A percentile compares a stretch with the other conserved stretches of the same genome.
These are phyloP conservation scores for Gouania willdenowi DNA, from an alignment of 2,797 vertebrate genomes.

Conservation along the genomic window DNA sequence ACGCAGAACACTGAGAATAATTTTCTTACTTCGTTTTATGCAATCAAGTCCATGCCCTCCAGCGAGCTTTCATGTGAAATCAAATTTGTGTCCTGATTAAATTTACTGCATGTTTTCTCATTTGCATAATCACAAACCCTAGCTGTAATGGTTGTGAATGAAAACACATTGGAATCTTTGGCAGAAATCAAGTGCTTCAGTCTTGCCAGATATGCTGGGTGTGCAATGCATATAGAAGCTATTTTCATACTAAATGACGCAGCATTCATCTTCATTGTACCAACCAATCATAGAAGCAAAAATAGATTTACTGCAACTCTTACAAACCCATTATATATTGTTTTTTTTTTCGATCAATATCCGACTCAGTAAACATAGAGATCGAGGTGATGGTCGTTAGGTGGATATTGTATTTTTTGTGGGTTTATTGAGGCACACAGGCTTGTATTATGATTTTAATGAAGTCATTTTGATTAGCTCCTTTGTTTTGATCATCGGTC, in stretches of 20 bases:
- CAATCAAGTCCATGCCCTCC: conserved; percentile 42
- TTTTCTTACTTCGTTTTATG: conserved; percentile 50
- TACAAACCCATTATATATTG: conserved; percentile 57
- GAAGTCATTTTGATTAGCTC: too few relatives aligned
- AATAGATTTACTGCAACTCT: conserved; percentile 60
- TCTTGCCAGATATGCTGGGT: conserved; percentile 18
- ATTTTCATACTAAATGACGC: conserved; percentile 50
- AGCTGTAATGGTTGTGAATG: conserved; percentile 66
- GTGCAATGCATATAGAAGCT: conserved; percentile 29
- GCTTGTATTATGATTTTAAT: conserved; percentile 32
- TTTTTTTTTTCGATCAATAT: conserved; percentile 51
- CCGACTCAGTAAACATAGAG: conserved; percentile 35
- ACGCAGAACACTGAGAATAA: conserved; percentile 59
- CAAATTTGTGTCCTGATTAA: conserved; percentile 74
- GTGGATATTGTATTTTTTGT: conserved; percentile 13
- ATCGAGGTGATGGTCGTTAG: conserved; percentile 5
- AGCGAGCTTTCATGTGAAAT: conserved; percentile 69
- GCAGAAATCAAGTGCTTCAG: conserved; percentile 7
- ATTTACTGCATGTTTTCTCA: conserved; percentile 72
- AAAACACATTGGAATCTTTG: conserved; percentile 59
- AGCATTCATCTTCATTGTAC: conserved; percentile 69
- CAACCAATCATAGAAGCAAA: conserved; percentile 59
- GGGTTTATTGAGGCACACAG: conserved; percentile 5
- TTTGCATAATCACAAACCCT: conserved; percentile 75
- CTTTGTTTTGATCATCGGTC: too few relatives aligned